Evolutionary conservation across 2,797 vertebrate species (phyloP).

Genomic region (Typhlichthys eigenmanni): DNA sequence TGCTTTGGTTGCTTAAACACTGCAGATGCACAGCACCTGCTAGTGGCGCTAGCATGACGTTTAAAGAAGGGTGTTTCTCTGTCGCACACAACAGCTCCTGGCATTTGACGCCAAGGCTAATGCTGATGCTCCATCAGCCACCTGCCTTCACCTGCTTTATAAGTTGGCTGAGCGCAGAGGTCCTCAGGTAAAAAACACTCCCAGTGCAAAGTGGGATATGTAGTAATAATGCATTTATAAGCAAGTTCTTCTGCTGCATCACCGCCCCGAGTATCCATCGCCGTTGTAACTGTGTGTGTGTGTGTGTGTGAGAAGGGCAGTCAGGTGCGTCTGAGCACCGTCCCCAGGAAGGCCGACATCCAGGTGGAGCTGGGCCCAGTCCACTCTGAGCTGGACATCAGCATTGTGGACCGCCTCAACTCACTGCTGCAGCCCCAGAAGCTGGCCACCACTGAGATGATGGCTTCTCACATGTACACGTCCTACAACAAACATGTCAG

Average conservation of each 20-base stretch:
- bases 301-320: conserved; percentile 76
- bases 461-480: conserved; percentile 97
- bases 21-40: conserved; percentile 2
- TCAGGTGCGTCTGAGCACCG: conserved; percentile 90
- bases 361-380: conserved; percentile 87
- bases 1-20: conserved; percentile 20
- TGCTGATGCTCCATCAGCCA: conserved; percentile 65
- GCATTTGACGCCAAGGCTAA: conserved; percentile 81
- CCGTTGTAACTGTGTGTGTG: not conserved
- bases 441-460: conserved; percentile 90
- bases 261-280: not conserved
- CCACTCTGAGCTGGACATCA: conserved; percentile 91
- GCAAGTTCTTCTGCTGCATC: not conserved
- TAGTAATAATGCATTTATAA: conserved; percentile 5
- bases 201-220: conserved; percentile 9
- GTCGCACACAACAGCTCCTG: conserved; percentile 84
- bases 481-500: conserved; percentile 96
- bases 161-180: conserved; percentile 92
- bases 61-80: conserved; percentile 39
- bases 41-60: conserved; percentile 16
- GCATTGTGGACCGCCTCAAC: conserved; percentile 97
- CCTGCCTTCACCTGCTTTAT: conserved; percentile 93
- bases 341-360: conserved; percentile 93
- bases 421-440: conserved; percentile 96
- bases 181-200: conserved; percentile 83